phyloP scores from a whole-genome alignment of 2,113 vertebrate species.

The Pterocles orientalis region DNA sequence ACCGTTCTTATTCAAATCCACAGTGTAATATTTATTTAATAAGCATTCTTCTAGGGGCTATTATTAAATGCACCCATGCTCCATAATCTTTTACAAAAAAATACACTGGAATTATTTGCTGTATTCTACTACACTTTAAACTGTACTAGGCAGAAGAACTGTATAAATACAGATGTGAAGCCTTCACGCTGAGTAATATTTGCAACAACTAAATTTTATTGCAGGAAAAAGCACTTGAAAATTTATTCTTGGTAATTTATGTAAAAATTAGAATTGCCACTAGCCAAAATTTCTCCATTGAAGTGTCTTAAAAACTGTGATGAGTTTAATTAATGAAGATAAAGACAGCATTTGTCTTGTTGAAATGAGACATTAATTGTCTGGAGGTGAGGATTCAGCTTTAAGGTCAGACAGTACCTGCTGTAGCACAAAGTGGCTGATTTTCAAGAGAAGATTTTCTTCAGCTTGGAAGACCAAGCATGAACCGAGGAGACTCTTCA shows the following conservation, averaged over 20 bases:
- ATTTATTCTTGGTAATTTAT: neutral
- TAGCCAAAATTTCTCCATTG: neutral
- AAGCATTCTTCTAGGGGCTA: neutral
- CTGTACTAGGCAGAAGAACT: neutral
- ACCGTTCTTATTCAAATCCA: neutral
- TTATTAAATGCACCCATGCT: neutral
- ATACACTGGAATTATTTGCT: neutral
- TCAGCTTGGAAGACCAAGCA: neutral
- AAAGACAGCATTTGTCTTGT: neutral
- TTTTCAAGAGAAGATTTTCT: neutral
- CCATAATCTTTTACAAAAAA: neutral
- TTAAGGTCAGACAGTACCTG: neutral
- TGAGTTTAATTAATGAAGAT: neutral
- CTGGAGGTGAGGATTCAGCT: neutral
- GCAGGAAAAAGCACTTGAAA: neutral
- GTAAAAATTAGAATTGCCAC: neutral
- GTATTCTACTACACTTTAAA: neutral
- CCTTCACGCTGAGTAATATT: neutral
- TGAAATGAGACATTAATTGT: neutral
- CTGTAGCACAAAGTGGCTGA: neutral
- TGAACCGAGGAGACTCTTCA: neutral
- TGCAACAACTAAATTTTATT: neutral
- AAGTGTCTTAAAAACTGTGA: neutral
- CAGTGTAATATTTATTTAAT: too few species aligned
- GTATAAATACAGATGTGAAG: neutral